A percentile compares a stretch with the other conserved stretches of the same genome.
These are phyloP conservation scores for Maniola hyperantus DNA, from an alignment of 2,888 invertebrate genomes.

Conservation along the genomic window DNA sequence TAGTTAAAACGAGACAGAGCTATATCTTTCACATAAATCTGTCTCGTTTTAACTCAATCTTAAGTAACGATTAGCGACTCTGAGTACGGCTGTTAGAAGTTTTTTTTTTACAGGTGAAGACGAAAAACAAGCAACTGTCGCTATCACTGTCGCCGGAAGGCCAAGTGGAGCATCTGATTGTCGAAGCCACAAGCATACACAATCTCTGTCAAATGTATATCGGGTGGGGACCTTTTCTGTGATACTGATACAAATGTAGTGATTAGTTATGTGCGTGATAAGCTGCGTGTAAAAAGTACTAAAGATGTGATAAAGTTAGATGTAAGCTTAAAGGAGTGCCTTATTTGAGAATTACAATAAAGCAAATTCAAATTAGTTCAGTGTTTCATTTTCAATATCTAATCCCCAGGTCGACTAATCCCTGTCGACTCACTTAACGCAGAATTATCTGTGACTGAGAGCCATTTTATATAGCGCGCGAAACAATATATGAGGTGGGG, in stretches of 20 bases:
- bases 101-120: slow-evolving; percentile 75
- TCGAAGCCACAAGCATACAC: slow-evolving; percentile 93
- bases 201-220: slow-evolving; percentile 98
- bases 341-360: neutral
- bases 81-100: no score
- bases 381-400: neutral
- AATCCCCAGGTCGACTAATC: no score
- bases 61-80: no score
- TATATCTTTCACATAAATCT: no score
- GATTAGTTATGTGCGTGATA: neutral
- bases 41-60: no score
- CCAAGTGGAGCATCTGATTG: slow-evolving; percentile 95
- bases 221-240: slow-evolving; percentile 97
- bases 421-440: no score
- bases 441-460: no score
- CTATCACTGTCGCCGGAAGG: slow-evolving; percentile 95
- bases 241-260: slow-evolving; percentile 1
- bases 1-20: no score
- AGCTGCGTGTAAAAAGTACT: neutral
- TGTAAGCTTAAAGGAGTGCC: slow-evolving; percentile 2
- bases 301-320: neutral
- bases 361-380: neutral
- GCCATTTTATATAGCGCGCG: no score
- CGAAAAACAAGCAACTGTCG: slow-evolving; percentile 83
- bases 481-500: no score